Percentiles rank a stretch among this genome's conserved stretches.
Conservation (phyloP, 2,888 invertebrate species). For the Ephialtes manifestator region DNA sequence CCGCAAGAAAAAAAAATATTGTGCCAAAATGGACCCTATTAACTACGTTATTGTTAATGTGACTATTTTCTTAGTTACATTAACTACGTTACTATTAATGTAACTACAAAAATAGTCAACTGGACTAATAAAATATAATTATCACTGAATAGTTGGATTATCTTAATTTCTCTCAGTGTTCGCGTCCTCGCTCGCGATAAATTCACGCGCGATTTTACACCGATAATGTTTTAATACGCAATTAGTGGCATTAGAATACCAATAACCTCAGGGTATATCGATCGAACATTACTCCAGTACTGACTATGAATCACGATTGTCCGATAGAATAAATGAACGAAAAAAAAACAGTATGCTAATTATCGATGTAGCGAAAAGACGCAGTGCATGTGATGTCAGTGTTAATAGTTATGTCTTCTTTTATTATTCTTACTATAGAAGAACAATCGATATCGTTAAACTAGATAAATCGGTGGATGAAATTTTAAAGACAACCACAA, state of each 20-base stretch:
- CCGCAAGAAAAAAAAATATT: too few species aligned
- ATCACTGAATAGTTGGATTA: too few species aligned
- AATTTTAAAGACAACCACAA: not conserved
- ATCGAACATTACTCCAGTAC: conserved; percentile 66
- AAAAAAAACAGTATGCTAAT: conserved; percentile 43
- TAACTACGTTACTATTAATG: too few species aligned
- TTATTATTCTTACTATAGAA: conserved; percentile 15
- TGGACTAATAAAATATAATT: too few species aligned
- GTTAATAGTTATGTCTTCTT: conserved; percentile 28
- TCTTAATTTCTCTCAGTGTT: too few species aligned
- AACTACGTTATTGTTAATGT: too few species aligned
- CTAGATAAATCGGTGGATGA: conserved; percentile 27
- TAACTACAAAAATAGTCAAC: too few species aligned
- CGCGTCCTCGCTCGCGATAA: conserved; percentile 12
- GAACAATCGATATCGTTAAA: conserved; percentile 34
- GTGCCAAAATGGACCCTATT: too few species aligned
- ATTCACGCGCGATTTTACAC: conserved; percentile 30
- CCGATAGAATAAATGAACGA: conserved; percentile 64
- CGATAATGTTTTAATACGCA: conserved; percentile 59
- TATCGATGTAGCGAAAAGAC: conserved; percentile 46
- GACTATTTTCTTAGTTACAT: too few species aligned
- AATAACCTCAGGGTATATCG: conserved; percentile 68
- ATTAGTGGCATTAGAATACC: conserved; percentile 63
- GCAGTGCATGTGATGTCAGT: conserved; percentile 49
- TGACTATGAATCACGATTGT: conserved; percentile 63